Conservation (phyloP, 2,888 invertebrate species). For the Phlogophora meticulosa region DNA sequence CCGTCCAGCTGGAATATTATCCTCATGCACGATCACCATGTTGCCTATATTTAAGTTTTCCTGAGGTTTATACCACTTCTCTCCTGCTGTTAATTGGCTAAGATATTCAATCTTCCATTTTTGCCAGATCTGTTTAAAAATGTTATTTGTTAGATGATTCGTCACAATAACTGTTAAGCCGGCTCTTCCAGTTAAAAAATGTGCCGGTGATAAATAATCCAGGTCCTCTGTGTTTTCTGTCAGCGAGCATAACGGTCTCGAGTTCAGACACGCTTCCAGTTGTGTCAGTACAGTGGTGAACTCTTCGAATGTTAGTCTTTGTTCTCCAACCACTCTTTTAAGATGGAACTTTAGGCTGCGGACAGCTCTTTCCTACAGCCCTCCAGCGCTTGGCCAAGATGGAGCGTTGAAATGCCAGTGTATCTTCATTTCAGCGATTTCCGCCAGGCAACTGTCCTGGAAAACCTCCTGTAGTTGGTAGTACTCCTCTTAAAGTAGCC, state of each 20-base stretch:
- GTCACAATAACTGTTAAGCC: not conserved
- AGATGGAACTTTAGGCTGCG: slow-evolving; percentile 11
- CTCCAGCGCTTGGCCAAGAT: not conserved
- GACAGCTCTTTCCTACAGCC: not conserved
- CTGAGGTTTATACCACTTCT: slow-evolving; percentile 1
- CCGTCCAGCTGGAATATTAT: slow-evolving; percentile 23
- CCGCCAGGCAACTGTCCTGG: not conserved
- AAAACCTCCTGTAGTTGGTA: not conserved
- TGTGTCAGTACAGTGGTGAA: slow-evolving; percentile 10
- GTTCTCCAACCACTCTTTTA: slow-evolving; percentile 23
- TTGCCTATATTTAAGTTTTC: slow-evolving; percentile 3
- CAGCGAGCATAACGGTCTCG: not conserved
- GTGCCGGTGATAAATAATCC: slow-evolving; percentile 1
- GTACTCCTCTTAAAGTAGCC: not conserved
- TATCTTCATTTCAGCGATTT: slow-evolving; percentile 10
- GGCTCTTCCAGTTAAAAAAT: slow-evolving; percentile 5
- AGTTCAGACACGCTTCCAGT: slow-evolving; percentile 22
- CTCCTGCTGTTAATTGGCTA: slow-evolving; percentile 9
- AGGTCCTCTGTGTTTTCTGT: slow-evolving; percentile 13
- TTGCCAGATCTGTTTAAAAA: slow-evolving; percentile 1
- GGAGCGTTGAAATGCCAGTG: slow-evolving; percentile 16
- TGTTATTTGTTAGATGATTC: slow-evolving; percentile 3
- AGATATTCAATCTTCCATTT: slow-evolving; percentile 17
- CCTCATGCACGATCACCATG: slow-evolving; percentile 17
- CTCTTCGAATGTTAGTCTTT: slow-evolving; percentile 22